These are phyloP conservation scores for Stegodyphus dumicola DNA, from an alignment of 1,140 invertebrate species.

Conservation along the genomic window DNA sequence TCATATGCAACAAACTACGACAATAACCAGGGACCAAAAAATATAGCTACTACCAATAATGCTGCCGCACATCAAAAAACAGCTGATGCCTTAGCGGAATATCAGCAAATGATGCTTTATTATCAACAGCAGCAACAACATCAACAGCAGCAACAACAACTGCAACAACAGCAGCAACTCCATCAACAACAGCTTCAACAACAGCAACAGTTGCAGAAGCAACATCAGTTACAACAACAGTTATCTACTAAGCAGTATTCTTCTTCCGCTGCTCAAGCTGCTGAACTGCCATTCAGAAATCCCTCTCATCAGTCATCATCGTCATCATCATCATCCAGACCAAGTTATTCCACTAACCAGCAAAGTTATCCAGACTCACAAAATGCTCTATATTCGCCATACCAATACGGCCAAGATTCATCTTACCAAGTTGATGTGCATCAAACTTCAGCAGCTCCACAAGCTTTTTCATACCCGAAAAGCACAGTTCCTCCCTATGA, in stretches of 20 bases:
- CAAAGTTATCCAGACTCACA: neutral
- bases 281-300: neutral
- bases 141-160: constrained; percentile 13
- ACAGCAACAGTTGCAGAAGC: neutral
- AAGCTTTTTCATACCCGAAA: neutral
- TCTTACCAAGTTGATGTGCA: neutral
- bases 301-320: neutral
- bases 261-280: too few species aligned
- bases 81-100: neutral
- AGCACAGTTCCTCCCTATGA: neutral
- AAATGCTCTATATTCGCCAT: neutral
- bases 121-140: constrained; percentile 29
- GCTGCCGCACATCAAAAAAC: neutral
- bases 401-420: neutral
- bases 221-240: neutral
- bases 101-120: constrained; percentile 36
- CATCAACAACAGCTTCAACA: neutral
- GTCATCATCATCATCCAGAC: neutral
- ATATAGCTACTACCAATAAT: too few species aligned
- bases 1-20: too few species aligned
- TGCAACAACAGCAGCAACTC: neutral
- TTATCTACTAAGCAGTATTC: neutral
- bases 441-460: neutral
- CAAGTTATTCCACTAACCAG: neutral
- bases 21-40: too few species aligned